These are phyloP conservation scores for Heliconius ismenius DNA, from an alignment of 2,888 invertebrate species.

Conservation along the genomic window DNA sequence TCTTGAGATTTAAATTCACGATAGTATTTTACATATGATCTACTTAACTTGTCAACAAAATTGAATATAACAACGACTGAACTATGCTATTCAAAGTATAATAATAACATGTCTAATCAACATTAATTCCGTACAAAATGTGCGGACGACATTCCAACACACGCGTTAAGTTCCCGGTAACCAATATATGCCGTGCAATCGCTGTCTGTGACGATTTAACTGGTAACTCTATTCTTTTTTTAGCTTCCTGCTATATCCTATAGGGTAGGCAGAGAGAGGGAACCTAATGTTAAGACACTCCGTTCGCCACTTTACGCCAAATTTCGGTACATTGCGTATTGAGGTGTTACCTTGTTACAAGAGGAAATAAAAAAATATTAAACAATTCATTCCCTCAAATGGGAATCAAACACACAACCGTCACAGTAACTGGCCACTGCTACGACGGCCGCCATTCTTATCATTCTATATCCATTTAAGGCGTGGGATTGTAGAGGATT, in stretches of 20 bases:
- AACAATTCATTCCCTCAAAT: not conserved
- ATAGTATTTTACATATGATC: no score
- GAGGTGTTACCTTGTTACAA: not conserved
- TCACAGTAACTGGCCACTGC: no score
- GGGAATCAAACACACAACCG: not conserved
- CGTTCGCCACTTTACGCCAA: not conserved
- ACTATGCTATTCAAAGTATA: not conserved
- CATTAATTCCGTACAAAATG: constrained; percentile 11
- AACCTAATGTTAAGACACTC: not conserved
- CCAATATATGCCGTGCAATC: constrained; percentile 36
- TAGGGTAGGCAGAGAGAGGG: not conserved
- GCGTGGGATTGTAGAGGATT: constrained; percentile 25
- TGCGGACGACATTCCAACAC: constrained; percentile 35
- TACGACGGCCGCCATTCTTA: constrained; percentile 22
- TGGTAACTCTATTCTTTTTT: not conserved
- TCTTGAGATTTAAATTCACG: no score
- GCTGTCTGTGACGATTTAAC: constrained; percentile 28
- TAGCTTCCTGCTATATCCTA: not conserved
- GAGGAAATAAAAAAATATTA: not conserved
- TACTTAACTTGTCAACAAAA: not conserved
- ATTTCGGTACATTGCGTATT: not conserved
- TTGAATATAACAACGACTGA: not conserved
- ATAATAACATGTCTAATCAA: not conserved
- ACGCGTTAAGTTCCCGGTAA: constrained; percentile 34
- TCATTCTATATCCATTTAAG: constrained; percentile 30